Conservation (phyloP, 2,888 invertebrate genomes). For the Dascillus cervinus region DNA sequence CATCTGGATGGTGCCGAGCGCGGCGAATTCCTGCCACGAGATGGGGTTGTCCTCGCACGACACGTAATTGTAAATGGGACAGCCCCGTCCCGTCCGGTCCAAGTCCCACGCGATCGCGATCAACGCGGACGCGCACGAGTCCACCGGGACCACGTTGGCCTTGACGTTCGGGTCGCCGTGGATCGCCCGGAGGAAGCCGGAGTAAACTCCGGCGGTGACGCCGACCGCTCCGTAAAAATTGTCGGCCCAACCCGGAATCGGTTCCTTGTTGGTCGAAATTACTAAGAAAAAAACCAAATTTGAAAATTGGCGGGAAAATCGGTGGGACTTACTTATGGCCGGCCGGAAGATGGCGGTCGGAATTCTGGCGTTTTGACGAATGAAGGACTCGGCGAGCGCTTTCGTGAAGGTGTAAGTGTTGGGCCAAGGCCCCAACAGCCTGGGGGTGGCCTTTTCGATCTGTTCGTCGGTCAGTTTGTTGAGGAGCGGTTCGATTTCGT, state of each 20-base stretch:
- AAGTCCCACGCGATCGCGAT: neutral
- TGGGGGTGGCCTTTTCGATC: conserved; percentile 28
- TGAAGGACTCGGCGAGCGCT: no score
- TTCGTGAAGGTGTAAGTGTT: no score
- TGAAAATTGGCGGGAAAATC: no score
- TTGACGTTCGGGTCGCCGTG: neutral
- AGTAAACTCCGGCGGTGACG: neutral
- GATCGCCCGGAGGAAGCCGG: neutral
- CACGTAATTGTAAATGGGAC: no score
- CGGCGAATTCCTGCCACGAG: no score
- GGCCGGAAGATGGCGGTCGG: no score
- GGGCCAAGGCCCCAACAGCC: no score
- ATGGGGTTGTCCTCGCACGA: no score
- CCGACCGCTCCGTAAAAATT: neutral
- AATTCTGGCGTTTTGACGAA: no score
- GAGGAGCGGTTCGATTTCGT: conserved; percentile 40
- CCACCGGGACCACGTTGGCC: neutral
- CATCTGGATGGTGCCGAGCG: no score
- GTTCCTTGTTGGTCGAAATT: neutral
- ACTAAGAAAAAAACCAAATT: conserved; percentile 4
- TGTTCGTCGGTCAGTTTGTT: conserved; percentile 33
- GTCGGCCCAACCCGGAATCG: neutral
- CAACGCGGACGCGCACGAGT: neutral
- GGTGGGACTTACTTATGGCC: no score
- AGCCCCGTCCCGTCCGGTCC: no score